phyloP scores from a whole-genome alignment of 2,888 invertebrate genomes.

The Eurytoma californica region DNA sequence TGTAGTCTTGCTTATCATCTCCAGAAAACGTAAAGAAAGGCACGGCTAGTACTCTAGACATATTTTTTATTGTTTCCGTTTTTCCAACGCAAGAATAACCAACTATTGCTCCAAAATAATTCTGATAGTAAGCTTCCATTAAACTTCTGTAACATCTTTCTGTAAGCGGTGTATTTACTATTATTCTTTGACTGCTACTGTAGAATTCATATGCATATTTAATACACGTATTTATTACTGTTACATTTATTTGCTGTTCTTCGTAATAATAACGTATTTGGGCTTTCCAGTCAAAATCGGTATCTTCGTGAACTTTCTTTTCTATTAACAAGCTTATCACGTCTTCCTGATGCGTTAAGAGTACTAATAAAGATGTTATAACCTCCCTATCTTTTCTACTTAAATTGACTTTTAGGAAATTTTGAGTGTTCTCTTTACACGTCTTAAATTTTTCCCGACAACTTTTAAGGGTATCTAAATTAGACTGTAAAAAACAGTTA shows the following conservation, averaged over 20 bases:
- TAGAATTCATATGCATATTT: constrained; percentile 80
- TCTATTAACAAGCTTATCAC: constrained; percentile 74
- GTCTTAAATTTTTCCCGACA: constrained; percentile 75
- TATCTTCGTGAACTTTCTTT: constrained; percentile 71
- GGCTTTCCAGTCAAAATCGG: constrained; percentile 79
- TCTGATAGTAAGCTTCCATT: constrained; percentile 79
- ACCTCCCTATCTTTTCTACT: constrained; percentile 77
- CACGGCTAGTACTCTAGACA: constrained; percentile 78
- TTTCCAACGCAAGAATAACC: constrained; percentile 77
- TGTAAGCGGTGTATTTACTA: constrained; percentile 75
- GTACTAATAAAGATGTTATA: constrained; percentile 77
- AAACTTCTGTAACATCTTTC: constrained; percentile 79
- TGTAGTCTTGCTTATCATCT: constrained; percentile 77
- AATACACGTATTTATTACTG: constrained; percentile 77
- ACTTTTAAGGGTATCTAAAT: constrained; percentile 72
- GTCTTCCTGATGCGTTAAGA: constrained; percentile 78
- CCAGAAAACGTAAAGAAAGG: constrained; percentile 79
- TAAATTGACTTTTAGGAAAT: constrained; percentile 78
- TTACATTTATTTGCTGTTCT: constrained; percentile 73
- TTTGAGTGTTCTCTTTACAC: constrained; percentile 78
- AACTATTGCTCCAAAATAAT: constrained; percentile 77
- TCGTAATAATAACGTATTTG: constrained; percentile 79
- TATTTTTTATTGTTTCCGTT: constrained; percentile 77
- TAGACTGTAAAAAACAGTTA: constrained; percentile 72
- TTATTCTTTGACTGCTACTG: constrained; percentile 75